Base-by-base conservation (phyloP, 1,140 invertebrate genomes). In the Drosophila bipectinata region DNA sequence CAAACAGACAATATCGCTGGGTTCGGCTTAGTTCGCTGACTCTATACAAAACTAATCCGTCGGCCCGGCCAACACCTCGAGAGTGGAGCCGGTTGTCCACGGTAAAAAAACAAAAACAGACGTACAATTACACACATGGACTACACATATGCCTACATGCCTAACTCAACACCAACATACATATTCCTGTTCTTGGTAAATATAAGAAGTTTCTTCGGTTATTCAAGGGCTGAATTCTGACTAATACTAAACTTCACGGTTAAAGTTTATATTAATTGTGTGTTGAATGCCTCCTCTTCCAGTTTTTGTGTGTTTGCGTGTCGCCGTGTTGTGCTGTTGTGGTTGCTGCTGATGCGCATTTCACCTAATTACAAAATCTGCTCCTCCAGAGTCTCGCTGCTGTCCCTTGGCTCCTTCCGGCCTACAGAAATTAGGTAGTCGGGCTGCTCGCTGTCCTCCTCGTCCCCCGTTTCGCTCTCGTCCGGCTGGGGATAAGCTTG, bases 281-380 rank as follows among this genome's bases (percentile, higher is more conserved):
- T 66, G 57, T 77, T 72, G 47, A 61, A 71, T 76, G 55, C 51
- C 28, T 68, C 24, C 12, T 45, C 0, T 28, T 51, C 41, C 28
- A 32, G 28, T 53, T 37, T 52, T 14, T 58, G 14, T 45, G 12
- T 45, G 5, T n/a, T 32, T 56, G 48, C 49, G 58, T 68, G 34
- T 69, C 54, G 21, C 28, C 26, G 30, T 58, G 52, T 72, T 81
- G 63, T 71, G 56, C 55, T 79, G 63, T 49, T 60, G 34, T 66
- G 44, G 64, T 66, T 77, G 51, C 69, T 76, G 73, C 60, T 88
- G 52, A 52, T 79, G 72, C 72, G 72, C 67, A 83, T 88, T 87
- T 87, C 82, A 87, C 82, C 82, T 87, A 87, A 82, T 88, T 87
- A 88, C 79, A 89, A 83, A 83, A 83, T 58, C 72, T 82, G 83